Conservation (phyloP, 2,888 invertebrate genomes). For the Apantesis nais region DNA sequence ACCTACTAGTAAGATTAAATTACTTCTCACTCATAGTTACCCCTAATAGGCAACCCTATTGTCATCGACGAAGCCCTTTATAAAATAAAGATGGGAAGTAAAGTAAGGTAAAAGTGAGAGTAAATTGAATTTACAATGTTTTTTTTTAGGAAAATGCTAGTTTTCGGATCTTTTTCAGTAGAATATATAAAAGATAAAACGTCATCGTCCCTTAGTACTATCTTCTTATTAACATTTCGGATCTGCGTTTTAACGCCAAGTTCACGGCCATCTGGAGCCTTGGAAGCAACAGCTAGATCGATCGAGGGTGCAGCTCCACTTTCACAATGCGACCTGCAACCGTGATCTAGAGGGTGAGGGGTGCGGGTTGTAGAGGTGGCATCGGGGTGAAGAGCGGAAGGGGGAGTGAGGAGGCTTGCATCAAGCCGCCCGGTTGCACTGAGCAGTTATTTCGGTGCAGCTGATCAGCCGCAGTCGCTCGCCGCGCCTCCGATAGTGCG, state of each 20-base stretch:
- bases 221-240: conserved; percentile 4
- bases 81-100: not conserved
- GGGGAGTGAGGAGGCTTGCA: conserved; percentile 66
- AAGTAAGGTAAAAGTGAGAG: no score
- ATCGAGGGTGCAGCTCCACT: conserved; percentile 65
- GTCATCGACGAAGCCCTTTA: not conserved
- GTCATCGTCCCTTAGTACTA: not conserved
- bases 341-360: conserved; percentile 74
- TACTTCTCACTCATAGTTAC: no score
- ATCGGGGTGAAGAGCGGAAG: conserved; percentile 34
- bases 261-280: conserved; percentile 63
- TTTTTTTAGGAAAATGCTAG: not conserved
- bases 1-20: not conserved
- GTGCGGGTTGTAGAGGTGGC: conserved; percentile 26
- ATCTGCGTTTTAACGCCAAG: conserved; percentile 47
- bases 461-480: conserved; percentile 72
- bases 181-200: conserved; percentile 1
- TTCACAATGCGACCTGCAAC: conserved; percentile 72
- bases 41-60: not conserved
- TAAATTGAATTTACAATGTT: not conserved
- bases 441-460: conserved; percentile 85
- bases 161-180: not conserved
- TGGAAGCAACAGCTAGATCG: conserved; percentile 80
- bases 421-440: conserved; percentile 80
- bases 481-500: conserved; percentile 75